Base-by-base conservation (phyloP, 2,888 invertebrate genomes). In the Crocallis elinguaria region DNA sequence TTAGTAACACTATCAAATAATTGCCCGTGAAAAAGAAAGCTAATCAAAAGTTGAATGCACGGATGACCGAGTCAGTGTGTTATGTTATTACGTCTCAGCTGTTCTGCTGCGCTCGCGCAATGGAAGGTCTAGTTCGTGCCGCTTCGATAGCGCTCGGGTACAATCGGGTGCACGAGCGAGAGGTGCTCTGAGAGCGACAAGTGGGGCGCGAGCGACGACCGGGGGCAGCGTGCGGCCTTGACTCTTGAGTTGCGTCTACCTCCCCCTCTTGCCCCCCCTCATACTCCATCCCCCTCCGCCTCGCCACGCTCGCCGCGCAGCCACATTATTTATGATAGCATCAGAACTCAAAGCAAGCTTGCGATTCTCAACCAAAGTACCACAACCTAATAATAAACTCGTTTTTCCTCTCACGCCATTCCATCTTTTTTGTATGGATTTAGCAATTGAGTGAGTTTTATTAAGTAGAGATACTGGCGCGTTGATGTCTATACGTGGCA, bases 201-300 rank as follows among this genome's bases (percentile, higher is more conserved):
- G 86, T 85, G 86, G 86, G 85, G 82, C 86, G 87, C 88, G 93
- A 97, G 96, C 93, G 97, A 96, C 88, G 96, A 95, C 83, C 90
- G 93, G 93, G 94, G 94, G 94, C 94, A 94, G 92, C 93, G 94
- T 93, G 94, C 94, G 94, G 93, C 94, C 94, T 94, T 94, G 94
- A 94, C 94, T 94, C 93, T 92, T 88, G 82, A 79, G 80, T 77
- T 88, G 83, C 79, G 80, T 77, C 70, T 71, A 67, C 72, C 69
- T 61, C 65, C 56, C 67, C 58, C 69, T 70, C 67, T 73, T 64
- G 67, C 68, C 65, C 70, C 69, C 62, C 70, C 64, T 53, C 64
- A 19, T 33, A 6, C 37, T 33, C 38, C 33, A 33, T 56, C 69
- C 53, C 67, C 64, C 76, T 61, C 72, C 75, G 67, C 78, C 68